Evolutionary conservation across 2,888 invertebrate genomes (phyloP).

Genomic region (Andrena camellia): DNA sequence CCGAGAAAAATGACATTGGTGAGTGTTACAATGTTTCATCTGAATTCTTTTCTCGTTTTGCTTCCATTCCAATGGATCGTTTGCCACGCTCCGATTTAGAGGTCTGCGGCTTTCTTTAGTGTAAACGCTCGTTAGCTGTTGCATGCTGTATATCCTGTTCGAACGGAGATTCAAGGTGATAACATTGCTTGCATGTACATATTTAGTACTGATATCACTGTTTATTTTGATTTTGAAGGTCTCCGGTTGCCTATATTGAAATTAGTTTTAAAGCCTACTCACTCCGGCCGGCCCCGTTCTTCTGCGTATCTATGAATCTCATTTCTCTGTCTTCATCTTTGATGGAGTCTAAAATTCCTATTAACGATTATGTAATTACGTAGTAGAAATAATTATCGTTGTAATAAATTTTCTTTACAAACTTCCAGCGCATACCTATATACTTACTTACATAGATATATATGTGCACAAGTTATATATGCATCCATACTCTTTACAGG

Average conservation of each 20-base stretch:
- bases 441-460: too few species aligned
- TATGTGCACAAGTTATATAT: not conserved
- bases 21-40: slow-evolving; percentile 63
- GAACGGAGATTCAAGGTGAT: slow-evolving; percentile 8
- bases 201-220: not conserved
- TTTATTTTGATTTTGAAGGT: slow-evolving; percentile 48
- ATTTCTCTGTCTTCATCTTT: not conserved
- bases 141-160: not conserved
- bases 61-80: not conserved
- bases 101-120: not conserved
- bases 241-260: not conserved
- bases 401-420: not conserved
- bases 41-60: not conserved
- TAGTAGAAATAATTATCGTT: not conserved
- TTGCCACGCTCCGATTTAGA: not conserved
- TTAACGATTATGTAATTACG: slow-evolving; percentile 16
- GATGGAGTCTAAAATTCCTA: slow-evolving; percentile 11
- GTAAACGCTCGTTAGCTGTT: not conserved
- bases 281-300: too few species aligned
- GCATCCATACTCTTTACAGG: slow-evolving; percentile 51
- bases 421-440: not conserved
- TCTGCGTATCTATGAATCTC: not conserved
- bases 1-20: slow-evolving; percentile 76
- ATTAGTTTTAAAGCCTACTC: not conserved
- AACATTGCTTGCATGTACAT: not conserved